Conservation (phyloP, 2,113 vertebrate species). For the Probosciger aterrimus region DNA sequence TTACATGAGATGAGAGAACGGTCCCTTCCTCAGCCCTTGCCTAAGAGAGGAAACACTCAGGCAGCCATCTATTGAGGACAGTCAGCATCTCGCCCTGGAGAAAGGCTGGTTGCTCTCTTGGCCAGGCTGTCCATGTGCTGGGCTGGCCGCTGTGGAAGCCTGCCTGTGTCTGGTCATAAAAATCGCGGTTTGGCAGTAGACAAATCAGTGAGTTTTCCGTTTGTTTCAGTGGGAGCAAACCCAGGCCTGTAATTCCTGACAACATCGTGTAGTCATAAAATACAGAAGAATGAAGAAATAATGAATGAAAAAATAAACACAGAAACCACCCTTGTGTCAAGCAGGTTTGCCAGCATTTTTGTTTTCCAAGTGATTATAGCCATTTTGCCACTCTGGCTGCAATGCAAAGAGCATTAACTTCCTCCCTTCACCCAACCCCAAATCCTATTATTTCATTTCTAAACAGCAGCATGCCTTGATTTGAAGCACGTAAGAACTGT, state of each 20-base stretch:
- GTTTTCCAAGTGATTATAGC: neutral
- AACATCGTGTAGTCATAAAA: neutral
- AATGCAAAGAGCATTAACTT: neutral
- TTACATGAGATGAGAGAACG: rapidly evolving
- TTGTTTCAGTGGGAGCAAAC: neutral
- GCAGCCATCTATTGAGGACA: neutral
- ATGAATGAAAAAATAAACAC: neutral
- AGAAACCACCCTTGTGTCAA: neutral
- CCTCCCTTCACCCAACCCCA: neutral
- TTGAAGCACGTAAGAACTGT: neutral
- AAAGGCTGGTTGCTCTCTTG: neutral
- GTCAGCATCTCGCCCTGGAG: neutral
- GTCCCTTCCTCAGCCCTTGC: neutral
- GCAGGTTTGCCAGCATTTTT: neutral
- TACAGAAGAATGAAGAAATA: neutral
- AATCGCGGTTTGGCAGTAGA: neutral
- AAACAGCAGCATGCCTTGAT: neutral
- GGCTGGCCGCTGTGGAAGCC: neutral
- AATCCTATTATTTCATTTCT: neutral
- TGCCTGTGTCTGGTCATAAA: neutral
- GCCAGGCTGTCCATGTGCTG: neutral
- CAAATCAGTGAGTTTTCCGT: neutral
- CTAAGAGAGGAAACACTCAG: neutral
- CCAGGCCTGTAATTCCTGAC: neutral
- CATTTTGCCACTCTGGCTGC: neutral